phyloP scores from a whole-genome alignment of 2,113 vertebrate genomes.

The Bujurquina vittata region DNA sequence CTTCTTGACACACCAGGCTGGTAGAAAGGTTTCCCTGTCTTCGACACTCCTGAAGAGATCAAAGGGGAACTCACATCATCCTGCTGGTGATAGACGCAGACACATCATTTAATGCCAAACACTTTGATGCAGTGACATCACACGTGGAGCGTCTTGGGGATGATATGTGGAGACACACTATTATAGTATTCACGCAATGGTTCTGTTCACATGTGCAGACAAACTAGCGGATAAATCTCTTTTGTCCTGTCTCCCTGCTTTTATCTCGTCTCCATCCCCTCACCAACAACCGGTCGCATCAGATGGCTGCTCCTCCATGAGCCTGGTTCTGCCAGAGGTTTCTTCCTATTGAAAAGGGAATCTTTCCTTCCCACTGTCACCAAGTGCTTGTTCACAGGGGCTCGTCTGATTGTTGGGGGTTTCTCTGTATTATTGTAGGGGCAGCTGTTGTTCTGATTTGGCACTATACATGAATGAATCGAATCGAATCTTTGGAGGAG shows the following conservation, averaged over 20 bases:
- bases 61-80: constrained; percentile 63
- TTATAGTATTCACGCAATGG: constrained; percentile 23
- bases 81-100: constrained; percentile 61
- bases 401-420: too few relatives aligned
- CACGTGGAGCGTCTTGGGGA: constrained; percentile 53
- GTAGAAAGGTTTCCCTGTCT: constrained; percentile 50
- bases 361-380: too few relatives aligned
- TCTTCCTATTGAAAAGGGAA: too few relatives aligned
- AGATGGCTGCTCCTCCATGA: too few relatives aligned
- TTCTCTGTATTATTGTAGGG: too few relatives aligned
- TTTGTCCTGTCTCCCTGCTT: too few relatives aligned
- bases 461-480: too few relatives aligned
- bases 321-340: too few relatives aligned
- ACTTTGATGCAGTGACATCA: constrained; percentile 23
- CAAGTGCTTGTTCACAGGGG: too few relatives aligned
- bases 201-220: constrained; percentile 61
- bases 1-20: constrained; percentile 67
- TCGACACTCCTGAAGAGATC: constrained; percentile 28
- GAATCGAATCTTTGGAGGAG: constrained; percentile 37
- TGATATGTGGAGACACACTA: constrained; percentile 40
- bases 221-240: constrained; percentile 20
- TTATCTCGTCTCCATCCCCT: too few relatives aligned
- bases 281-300: too few relatives aligned
- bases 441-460: too few relatives aligned
- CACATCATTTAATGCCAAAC: constrained; percentile 35